These are phyloP conservation scores for Synanthedon andrenaeformis DNA, from an alignment of 2,888 invertebrate genomes.

Conservation along the genomic window DNA sequence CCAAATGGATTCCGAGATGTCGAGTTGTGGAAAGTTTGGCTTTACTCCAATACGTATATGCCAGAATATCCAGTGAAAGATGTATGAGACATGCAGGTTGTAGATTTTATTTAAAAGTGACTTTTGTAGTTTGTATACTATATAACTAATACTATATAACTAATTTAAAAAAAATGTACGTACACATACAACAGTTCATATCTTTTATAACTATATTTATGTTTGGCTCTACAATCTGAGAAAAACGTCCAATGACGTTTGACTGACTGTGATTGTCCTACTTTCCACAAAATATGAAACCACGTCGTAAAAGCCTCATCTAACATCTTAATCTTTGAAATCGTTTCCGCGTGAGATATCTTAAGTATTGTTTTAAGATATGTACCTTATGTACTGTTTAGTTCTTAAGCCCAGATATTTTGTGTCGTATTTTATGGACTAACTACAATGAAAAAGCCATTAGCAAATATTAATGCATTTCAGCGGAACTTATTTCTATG, in stretches of 20 bases:
- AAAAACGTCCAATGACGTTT: too few relatives aligned
- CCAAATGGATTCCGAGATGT: constrained; percentile 1
- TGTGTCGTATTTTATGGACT: too few relatives aligned
- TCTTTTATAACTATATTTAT: not conserved
- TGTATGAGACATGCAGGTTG: not conserved
- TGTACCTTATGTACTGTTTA: not conserved
- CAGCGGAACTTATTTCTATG: constrained; percentile 27
- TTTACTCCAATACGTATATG: constrained; percentile 20
- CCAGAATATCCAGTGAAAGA: constrained; percentile 3
- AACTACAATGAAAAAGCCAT: too few relatives aligned
- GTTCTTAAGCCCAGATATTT: not conserved
- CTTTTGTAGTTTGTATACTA: not conserved
- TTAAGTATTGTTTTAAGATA: not conserved
- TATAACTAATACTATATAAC: not conserved
- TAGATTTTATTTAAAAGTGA: not conserved
- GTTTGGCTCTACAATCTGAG: too few relatives aligned
- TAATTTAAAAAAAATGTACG: too few relatives aligned
- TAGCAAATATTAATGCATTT: too few relatives aligned
- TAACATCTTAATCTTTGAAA: not conserved
- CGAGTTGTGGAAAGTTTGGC: constrained; percentile 19
- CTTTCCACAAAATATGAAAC: not conserved
- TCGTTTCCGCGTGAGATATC: not conserved
- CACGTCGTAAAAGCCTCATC: not conserved
- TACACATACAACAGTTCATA: not conserved
- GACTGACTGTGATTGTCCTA: too few relatives aligned